Conservation (phyloP, 2,888 invertebrate genomes). For the Globia sparganii region DNA sequence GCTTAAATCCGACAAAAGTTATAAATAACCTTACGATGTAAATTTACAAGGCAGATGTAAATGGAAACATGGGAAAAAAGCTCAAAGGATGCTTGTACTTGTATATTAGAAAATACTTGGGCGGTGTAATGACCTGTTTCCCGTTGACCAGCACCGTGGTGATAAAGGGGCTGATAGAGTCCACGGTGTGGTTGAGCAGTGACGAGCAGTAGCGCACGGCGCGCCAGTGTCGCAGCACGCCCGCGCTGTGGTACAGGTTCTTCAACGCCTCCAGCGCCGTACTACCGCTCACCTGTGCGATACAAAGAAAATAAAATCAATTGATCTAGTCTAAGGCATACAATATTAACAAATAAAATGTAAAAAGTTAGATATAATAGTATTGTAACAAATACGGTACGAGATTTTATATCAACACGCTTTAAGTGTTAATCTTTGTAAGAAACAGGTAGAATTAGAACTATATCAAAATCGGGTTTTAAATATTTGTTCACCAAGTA, state of each 20-base stretch:
- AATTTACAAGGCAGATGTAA: not conserved
- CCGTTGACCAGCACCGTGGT: slow-evolving; percentile 99
- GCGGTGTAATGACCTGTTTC: slow-evolving; percentile 93
- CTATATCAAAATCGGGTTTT: too few species aligned
- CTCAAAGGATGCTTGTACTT: not conserved
- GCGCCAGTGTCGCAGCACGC: slow-evolving; percentile 96
- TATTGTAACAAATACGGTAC: too few species aligned
- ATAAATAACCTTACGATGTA: too few species aligned
- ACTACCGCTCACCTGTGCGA: slow-evolving; percentile 84
- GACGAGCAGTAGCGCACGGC: slow-evolving; percentile 99
- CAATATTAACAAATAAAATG: not conserved
- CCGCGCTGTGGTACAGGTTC: slow-evolving; percentile 95
- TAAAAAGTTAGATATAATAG: not conserved
- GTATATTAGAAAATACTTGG: not conserved
- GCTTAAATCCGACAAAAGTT: not conserved
- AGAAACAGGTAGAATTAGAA: not conserved
- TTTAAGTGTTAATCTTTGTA: not conserved
- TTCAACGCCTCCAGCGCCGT: slow-evolving; percentile 93
- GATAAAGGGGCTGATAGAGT: slow-evolving; percentile 99
- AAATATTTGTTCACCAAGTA: not conserved
- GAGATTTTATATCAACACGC: not conserved
- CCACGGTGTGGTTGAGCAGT: slow-evolving; percentile 97
- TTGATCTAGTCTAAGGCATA: not conserved
- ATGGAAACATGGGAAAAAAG: not conserved
- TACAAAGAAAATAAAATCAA: not conserved